Base-by-base conservation (phyloP, 2,888 invertebrate species). In the Tenthredo livida region DNA sequence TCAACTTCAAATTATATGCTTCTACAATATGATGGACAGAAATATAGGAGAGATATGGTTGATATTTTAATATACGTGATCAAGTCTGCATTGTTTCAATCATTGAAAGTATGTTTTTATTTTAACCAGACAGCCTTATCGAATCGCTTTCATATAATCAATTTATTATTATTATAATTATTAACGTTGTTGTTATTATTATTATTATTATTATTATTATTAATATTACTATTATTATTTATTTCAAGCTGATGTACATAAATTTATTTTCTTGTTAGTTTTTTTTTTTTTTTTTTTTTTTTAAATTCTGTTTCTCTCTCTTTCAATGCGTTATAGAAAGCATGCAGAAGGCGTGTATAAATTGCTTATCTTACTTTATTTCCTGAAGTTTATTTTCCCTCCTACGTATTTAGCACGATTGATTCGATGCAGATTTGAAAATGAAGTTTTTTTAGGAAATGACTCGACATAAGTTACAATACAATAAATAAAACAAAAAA, bases 1-100 rank as follows among this genome's bases (percentile, higher is more conserved):
- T 5, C 37, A 80, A 80, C 17, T 80, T 61, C 50, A 40, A 50
- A 77, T 77, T 33, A 80, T 37, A 80, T 80, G 80, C 80, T 80
- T 80, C 25, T 58, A 80, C 58, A 61, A 61, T 80, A 80, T 61
- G 58, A 67, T 67, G 67, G 54, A 54, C 77, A 77, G 50, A 37
- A 37, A 77, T 73, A 73, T 73, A 77, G 61, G 61, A 80, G 37
- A 61, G 61, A 80, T 54, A 80, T 54, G 80, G 61, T 80, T 80
- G 61, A 80, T 80, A 80, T 80, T 80, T 80, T 80, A 80, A 25
- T 61, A 80, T 50, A 61, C 61, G 37, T 40, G 61, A 77, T 80
- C 80, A 40, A 80, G 37, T 80, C 80, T 80, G 80, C 80, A 80
- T 80, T 37, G 80, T 61, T 50, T 80, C 58, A 80, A 80, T 58